Evolutionary conservation across 1,140 invertebrate species (phyloP), one percentile per base, ranked within the genome.

Genomic region (Leptinotarsa defecta): DNA sequence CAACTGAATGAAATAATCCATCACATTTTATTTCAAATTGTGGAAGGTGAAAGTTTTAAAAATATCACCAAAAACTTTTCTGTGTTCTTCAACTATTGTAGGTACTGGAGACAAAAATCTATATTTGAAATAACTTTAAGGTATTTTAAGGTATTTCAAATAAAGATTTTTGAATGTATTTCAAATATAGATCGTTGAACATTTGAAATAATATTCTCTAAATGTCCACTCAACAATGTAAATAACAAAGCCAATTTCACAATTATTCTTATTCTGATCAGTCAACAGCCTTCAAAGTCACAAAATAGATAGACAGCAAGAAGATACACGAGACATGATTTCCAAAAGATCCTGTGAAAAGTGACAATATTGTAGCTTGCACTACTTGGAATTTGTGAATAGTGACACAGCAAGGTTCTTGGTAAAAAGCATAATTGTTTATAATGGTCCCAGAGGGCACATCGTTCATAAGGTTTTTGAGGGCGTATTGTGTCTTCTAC

Each of bases 381-480:
- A 22, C 70, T 71, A 71, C 70, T 71, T 62, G 70, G 70, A 71
- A 71, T 61, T 24, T 17, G 20, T 61, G 49, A 71, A 71, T 71
- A 62, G 48, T 13, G 48, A 13, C 43, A 52, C 49, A 52, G 68
- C 17, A 71, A 68, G 67, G 19, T 68, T 48, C 70, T 61, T 62
- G 24, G 43, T 71, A 71, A 52, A 71, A 71, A 71, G 70, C 49
- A 62, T 22, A 34, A 27, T 71, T 48, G 22, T 71, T 52, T n/a
- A 22, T 71, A 71, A 71, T 71, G 70, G 70, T 71, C 70, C 70
- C 70, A 62, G 19, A 61, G 70, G 70, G 70, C 24, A 20, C 19
- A 63, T 71, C 70, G 70, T 61, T 71, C 70, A 71, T 71, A 57
- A 71, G 70, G 22, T 22, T 71, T 62, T 62, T 27, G 48, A 52